phyloP scores from a whole-genome alignment of 2,113 vertebrate genomes.

The Physeter macrocephalus region DNA sequence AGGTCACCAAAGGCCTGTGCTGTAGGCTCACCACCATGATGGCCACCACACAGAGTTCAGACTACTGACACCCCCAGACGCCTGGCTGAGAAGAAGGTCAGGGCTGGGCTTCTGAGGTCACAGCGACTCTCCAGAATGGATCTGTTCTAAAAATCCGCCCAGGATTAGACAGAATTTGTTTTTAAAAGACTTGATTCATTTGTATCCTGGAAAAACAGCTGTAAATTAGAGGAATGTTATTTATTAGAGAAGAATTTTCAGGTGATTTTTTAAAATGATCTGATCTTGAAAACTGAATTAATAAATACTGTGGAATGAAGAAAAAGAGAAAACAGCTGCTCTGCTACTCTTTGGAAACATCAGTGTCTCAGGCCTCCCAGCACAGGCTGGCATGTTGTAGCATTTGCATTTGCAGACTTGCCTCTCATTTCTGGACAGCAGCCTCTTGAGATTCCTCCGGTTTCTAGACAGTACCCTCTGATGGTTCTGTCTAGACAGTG shows the following conservation, averaged over 20 bases:
- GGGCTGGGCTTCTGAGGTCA: neutral
- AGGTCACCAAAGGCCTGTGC: conserved; percentile 83
- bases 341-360: neutral
- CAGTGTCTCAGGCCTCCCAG: neutral
- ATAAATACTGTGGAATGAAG: neutral
- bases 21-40: conserved; percentile 81
- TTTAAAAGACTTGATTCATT: neutral
- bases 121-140: rapidly evolving
- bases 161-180: neutral
- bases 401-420: neutral
- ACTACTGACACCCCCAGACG: conserved; percentile 72
- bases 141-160: neutral
- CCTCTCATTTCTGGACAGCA: neutral
- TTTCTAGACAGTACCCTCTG: neutral
- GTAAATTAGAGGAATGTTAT: neutral
- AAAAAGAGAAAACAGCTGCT: neutral
- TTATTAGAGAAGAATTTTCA: conserved; percentile 23
- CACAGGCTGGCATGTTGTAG: neutral
- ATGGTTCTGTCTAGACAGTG: neutral
- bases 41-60: conserved; percentile 82
- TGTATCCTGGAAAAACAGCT: neutral
- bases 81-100: neutral
- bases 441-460: neutral
- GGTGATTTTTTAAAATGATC: neutral
- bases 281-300: neutral